Conservation (phyloP, 1,140 invertebrate genomes). For the Aphidius gifuensis region DNA sequence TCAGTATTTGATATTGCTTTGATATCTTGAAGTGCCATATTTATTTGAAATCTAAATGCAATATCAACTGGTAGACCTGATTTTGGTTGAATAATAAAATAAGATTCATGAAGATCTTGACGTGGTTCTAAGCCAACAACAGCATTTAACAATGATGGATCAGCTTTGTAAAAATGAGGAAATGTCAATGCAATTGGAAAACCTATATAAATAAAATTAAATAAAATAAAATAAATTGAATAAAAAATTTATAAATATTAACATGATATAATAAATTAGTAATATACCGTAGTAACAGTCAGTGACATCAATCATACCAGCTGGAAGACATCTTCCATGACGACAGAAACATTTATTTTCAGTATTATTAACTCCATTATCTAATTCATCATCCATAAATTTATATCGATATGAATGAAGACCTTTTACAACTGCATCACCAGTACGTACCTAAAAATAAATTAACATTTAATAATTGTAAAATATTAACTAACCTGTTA, state of each 20-base stretch:
- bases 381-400: conserved; percentile 71
- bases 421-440: conserved; percentile 58
- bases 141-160: conserved; percentile 62
- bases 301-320: conserved; percentile 72
- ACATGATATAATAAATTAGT: conserved; percentile 10
- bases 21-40: conserved; percentile 72
- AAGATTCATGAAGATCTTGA: conserved; percentile 66
- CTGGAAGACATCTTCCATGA: conserved; percentile 64
- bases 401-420: conserved; percentile 65
- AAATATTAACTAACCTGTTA: conserved; percentile 1
- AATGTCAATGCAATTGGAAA: conserved; percentile 84
- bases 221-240: background rate
- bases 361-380: conserved; percentile 68
- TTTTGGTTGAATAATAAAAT: conserved; percentile 68
- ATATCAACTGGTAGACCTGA: conserved; percentile 74
- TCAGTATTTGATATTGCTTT: conserved; percentile 60
- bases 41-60: conserved; percentile 77
- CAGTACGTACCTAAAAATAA: conserved; percentile 58
- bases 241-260: background rate
- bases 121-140: conserved; percentile 71
- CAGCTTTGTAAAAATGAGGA: conserved; percentile 81
- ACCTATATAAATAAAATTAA: conserved; percentile 46
- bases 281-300: conserved; percentile 73
- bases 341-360: conserved; percentile 79
- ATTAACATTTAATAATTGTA: conserved; percentile 13